phyloP scores from a whole-genome alignment of 2,797 vertebrate species.

The Syncerus caffer region DNA sequence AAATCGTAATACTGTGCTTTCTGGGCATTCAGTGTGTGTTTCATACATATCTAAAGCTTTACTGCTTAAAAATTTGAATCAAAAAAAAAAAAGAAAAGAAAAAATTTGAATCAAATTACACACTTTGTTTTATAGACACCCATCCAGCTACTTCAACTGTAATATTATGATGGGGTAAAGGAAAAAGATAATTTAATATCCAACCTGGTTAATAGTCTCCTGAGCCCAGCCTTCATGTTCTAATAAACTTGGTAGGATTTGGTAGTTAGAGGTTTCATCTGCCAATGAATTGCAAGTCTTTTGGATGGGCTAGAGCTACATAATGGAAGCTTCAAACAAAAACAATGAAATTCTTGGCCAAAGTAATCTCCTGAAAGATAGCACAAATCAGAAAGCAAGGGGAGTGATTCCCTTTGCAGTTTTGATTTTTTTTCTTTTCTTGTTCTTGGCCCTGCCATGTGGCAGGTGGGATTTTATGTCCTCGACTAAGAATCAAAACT shows the following conservation, averaged over 20 bases:
- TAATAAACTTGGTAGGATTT: not conserved
- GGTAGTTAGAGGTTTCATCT: not conserved
- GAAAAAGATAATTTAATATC: not conserved
- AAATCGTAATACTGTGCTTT: not conserved
- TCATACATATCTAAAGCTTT: not conserved
- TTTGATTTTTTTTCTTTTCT: not conserved
- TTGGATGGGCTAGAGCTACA: not conserved
- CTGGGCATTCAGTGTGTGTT: not conserved
- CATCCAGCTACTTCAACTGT: not conserved
- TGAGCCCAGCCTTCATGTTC: not conserved
- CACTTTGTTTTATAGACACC: not conserved
- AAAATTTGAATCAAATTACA: not conserved
- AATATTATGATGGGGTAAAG: not conserved
- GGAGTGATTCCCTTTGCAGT: not conserved
- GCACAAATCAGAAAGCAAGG: not conserved
- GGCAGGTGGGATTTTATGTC: not conserved
- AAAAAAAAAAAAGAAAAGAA: not conserved
- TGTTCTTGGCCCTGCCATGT: not conserved
- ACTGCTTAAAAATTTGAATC: constrained; percentile 24
- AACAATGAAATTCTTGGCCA: not conserved
- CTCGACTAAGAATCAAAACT: not conserved
- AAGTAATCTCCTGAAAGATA: not conserved
- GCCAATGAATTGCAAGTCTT: not conserved
- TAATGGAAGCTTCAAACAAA: not conserved
- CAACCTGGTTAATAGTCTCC: not conserved